Base-by-base conservation (phyloP, 2,888 invertebrate genomes). In the Agriotes lineatus region DNA sequence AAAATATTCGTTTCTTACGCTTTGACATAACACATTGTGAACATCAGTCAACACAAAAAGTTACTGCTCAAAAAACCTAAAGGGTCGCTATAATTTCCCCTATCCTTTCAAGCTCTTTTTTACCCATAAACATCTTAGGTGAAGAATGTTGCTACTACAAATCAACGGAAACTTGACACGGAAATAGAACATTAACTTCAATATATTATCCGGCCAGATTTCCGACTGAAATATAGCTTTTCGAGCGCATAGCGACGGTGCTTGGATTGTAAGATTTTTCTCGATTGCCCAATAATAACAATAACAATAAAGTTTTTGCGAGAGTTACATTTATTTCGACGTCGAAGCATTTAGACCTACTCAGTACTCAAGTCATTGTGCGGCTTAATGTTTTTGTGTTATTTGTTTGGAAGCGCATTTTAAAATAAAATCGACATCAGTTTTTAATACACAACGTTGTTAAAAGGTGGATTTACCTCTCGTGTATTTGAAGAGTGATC, bases 151-250 rank as follows among this genome's bases (percentile, higher is more conserved):
- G 42, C 22, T 54, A 39, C 54, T 30, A 63, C 63, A 63, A 63
- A 63, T 63, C 63, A 63, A 54, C 63, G 42, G 42, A 63, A 63
- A 63, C 63, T 56, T 63, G 63, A 63, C 63, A 63, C 42, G 54
- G 54, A 63, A 52, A 54, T 62, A 54, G 54, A 56, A 63, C 54
- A 63, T 54, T 63, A 42, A 63, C 63, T 63, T 54, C 52, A 54
- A 63, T 54, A 63, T 63, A 63, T 61, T 61, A 63, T 56, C 63
- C 54, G 63, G 54, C 52, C 63, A 54, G 63, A 63, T 63, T 63
- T 54, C 54, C 39, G 42, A 2, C 39, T 63, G 19, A 63, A 54
- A 63, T 54, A 63, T 63, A n/a, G 54, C 44, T 39, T 63, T 19
- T 33, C 35, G 18, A 16, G 9, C 39, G 10, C 33, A 33, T 35